phyloP scores from a whole-genome alignment of 2,888 invertebrate species.

The Apeira syringaria region DNA sequence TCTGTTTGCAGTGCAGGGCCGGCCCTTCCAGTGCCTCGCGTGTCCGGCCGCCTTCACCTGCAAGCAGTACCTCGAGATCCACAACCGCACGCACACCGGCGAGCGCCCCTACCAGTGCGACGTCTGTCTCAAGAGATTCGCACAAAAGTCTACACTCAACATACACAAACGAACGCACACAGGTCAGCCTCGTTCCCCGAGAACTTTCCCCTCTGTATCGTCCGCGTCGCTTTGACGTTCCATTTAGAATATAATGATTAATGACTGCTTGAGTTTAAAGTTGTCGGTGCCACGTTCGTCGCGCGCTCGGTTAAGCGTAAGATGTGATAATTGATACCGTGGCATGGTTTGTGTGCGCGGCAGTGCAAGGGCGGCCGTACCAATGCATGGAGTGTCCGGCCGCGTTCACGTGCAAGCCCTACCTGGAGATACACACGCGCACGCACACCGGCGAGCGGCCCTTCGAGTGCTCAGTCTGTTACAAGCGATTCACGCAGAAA shows the following conservation, averaged over 20 bases:
- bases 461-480: constrained; percentile 83
- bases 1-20: constrained; percentile 78
- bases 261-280: constrained; percentile 39
- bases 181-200: constrained; percentile 58
- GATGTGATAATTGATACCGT: constrained; percentile 28
- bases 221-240: not conserved
- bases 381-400: constrained; percentile 84
- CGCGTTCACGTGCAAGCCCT: constrained; percentile 85
- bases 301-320: constrained; percentile 22
- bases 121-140: constrained; percentile 90
- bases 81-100: constrained; percentile 82
- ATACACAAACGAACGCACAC: constrained; percentile 92
- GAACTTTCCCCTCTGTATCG: constrained; percentile 5
- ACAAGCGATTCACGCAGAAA: constrained; percentile 84
- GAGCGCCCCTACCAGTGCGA: constrained; percentile 87
- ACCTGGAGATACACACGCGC: constrained; percentile 86
- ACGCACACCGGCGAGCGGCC: constrained; percentile 83
- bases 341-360: constrained; percentile 42
- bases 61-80: constrained; percentile 82
- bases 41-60: constrained; percentile 84
- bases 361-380: constrained; percentile 82
- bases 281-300: constrained; percentile 78
- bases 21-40: constrained; percentile 84
- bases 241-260: constrained; percentile 24
- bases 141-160: constrained; percentile 92